phyloP scores from a whole-genome alignment of 2,113 vertebrate species.

The Pipra filicauda region DNA sequence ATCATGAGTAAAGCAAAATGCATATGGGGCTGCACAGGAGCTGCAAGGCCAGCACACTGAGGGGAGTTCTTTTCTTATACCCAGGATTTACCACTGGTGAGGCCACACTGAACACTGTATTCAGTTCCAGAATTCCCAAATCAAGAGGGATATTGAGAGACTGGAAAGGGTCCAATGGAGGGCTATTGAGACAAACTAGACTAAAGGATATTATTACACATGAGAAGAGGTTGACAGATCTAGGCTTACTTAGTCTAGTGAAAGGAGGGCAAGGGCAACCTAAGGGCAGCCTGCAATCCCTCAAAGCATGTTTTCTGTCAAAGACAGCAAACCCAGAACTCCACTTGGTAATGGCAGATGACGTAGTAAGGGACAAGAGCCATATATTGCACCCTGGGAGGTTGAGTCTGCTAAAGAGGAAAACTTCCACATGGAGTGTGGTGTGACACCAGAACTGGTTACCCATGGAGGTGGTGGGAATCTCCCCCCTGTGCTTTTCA shows the following conservation, averaged over 20 bases:
- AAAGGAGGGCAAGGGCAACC: background rate
- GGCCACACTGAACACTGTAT: background rate
- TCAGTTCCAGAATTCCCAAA: background rate
- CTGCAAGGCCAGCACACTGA: background rate
- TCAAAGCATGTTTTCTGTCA: background rate
- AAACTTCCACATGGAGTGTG: background rate
- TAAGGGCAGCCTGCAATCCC: background rate
- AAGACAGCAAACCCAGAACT: background rate
- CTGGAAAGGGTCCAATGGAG: background rate
- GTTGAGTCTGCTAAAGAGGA: background rate
- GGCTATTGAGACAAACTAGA: background rate
- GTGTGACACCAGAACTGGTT: background rate
- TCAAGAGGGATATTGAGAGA: background rate
- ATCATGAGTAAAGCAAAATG: background rate
- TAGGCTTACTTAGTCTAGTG: background rate
- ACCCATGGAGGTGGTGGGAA: background rate
- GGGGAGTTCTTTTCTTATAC: background rate
- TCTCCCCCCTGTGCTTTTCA: background rate
- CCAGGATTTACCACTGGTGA: background rate
- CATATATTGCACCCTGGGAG: background rate
- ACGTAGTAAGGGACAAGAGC: too few relatives aligned
- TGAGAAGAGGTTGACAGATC: background rate
- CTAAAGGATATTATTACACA: background rate
- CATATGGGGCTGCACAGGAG: background rate
- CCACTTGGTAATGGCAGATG: background rate